phyloP scores from a whole-genome alignment of 2,797 vertebrate species.

The Tapera naevia region DNA sequence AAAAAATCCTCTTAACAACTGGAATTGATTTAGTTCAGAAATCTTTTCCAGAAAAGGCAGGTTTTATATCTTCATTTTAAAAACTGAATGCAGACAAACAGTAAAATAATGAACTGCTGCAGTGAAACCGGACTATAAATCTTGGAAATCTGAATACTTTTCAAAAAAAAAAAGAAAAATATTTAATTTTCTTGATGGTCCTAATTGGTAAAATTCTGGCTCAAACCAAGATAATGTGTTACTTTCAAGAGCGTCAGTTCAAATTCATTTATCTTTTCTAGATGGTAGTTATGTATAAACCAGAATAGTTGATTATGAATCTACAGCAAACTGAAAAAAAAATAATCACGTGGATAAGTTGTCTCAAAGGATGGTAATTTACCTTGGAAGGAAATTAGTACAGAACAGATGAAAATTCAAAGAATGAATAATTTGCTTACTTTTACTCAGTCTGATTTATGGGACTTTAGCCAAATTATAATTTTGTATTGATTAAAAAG shows the following conservation, averaged over 20 bases:
- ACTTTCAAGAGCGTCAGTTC: neutral
- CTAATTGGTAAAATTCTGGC: neutral
- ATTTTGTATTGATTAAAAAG: conserved; percentile 37
- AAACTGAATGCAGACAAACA: neutral
- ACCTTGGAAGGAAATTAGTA: neutral
- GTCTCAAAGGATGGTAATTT: neutral
- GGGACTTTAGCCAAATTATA: neutral
- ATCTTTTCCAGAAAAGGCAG: neutral
- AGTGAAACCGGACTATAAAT: neutral
- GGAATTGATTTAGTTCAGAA: neutral
- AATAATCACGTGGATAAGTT: neutral
- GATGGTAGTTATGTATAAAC: neutral
- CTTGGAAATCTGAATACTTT: neutral
- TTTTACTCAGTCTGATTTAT: conserved; percentile 21
- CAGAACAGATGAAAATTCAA: conserved; percentile 17
- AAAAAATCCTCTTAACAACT: neutral
- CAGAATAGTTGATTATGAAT: neutral
- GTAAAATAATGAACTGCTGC: neutral
- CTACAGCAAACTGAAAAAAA: neutral
- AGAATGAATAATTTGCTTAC: conserved; percentile 39
- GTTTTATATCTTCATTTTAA: neutral
- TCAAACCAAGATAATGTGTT: neutral
- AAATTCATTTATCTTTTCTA: neutral
- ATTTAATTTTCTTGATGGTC: neutral
- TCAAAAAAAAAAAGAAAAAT: neutral